A percentile compares a stretch with the other conserved stretches of the same genome.
Conservation (phyloP, 2,797 vertebrate genomes). For the Anas acuta region DNA sequence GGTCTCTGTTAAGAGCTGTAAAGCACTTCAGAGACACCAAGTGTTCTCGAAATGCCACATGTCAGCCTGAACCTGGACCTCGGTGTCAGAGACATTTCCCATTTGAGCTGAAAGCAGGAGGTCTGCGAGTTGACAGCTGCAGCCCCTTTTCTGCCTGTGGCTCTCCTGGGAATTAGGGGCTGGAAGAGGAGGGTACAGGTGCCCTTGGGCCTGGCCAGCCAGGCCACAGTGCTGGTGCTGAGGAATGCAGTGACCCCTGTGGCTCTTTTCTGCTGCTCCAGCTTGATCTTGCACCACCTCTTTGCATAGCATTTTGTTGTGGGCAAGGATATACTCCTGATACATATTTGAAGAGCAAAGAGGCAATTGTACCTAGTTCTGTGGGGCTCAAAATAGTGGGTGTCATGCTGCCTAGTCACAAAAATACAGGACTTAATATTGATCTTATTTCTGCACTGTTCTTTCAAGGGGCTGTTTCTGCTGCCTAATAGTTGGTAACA, state of each 20-base stretch:
- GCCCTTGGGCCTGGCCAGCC: neutral
- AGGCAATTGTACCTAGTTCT: neutral
- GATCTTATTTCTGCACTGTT: neutral
- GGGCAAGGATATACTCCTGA: neutral
- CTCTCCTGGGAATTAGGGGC: neutral
- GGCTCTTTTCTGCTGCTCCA: neutral
- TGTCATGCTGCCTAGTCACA: neutral
- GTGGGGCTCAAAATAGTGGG: neutral
- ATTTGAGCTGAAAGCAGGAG: neutral
- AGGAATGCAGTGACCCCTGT: neutral
- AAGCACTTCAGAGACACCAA: neutral
- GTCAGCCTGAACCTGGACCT: neutral
- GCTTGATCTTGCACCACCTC: neutral
- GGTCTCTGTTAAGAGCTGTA: neutral
- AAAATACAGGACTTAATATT: neutral
- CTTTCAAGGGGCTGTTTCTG: neutral
- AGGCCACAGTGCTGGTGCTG: neutral
- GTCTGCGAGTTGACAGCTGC: neutral
- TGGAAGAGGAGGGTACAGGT: accelerated
- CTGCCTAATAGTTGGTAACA: neutral
- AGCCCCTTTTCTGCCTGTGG: neutral
- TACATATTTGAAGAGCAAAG: neutral
- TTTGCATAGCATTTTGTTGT: neutral
- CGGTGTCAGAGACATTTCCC: neutral
- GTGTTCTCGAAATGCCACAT: neutral